Evolutionary conservation across 1,140 invertebrate genomes (phyloP).

Genomic region (Phthorimaea operculella): DNA sequence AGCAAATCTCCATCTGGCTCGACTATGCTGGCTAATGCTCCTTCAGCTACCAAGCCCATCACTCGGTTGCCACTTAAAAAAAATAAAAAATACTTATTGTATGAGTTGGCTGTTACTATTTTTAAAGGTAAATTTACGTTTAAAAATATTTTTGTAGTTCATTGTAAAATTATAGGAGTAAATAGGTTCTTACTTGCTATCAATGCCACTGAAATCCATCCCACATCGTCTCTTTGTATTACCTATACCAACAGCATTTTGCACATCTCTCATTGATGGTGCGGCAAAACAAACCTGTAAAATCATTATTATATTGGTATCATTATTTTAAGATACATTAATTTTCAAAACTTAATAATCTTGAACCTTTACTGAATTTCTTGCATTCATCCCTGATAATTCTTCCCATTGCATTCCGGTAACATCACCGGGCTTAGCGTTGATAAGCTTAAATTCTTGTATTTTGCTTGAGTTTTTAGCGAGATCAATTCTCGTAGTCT

Average conservation of each 20-base stretch:
- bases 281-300: conserved; percentile 21
- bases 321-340: too few species aligned
- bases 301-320: neutral
- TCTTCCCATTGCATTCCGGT: conserved; percentile 20
- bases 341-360: too few species aligned
- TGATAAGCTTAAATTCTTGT: conserved; percentile 11
- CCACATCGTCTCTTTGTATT: conserved; percentile 12
- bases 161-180: too few species aligned
- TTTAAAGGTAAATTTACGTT: too few species aligned
- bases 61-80: conserved; percentile 8
- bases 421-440: conserved; percentile 11
- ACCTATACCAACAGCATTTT: conserved; percentile 11
- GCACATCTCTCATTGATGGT: conserved; percentile 17
- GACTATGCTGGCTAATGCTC: conserved; percentile 18
- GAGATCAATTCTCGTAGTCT: neutral
- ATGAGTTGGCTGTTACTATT: too few species aligned
- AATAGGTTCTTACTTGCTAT: conserved; percentile 14
- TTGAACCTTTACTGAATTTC: too few species aligned
- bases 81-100: too few species aligned
- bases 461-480: neutral
- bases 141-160: too few species aligned
- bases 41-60: conserved; percentile 5
- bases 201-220: conserved; percentile 28
- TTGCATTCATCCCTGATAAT: neutral
- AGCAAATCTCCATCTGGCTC: conserved; percentile 64